Percentiles rank a stretch among this genome's conserved stretches.
phyloP scores from a whole-genome alignment of 2,113 vertebrate species.

The Rana temporaria region DNA sequence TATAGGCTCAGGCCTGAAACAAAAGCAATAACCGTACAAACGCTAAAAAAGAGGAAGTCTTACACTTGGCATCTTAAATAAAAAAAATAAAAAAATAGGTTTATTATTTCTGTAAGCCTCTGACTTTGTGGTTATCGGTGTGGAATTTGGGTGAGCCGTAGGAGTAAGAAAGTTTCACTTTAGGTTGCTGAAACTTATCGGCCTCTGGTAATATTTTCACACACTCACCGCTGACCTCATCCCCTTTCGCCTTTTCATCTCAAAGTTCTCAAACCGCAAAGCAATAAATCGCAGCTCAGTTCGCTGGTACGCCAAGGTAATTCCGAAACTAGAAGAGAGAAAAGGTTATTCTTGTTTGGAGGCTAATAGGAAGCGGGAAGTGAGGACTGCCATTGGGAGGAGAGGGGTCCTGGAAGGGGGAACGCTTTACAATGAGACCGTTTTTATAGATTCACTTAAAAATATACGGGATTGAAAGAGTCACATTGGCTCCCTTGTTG shows the following conservation, averaged over 20 bases:
- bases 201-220: neutral
- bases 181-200: neutral
- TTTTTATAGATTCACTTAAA: neutral
- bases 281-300: conserved; percentile 35
- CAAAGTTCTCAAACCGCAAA: conserved; percentile 18
- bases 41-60: no score
- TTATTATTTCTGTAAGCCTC: no score
- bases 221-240: conserved; percentile 8
- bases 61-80: no score
- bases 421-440: neutral
- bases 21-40: no score
- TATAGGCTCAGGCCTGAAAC: no score
- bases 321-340: neutral
- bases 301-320: conserved; percentile 11
- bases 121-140: no score
- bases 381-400: conserved; percentile 8
- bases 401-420: neutral
- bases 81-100: no score
- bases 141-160: no score
- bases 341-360: conserved; percentile 5
- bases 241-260: conserved; percentile 14
- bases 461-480: no score
- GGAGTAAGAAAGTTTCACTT: no score
- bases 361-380: conserved; percentile 9
- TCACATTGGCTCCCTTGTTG: no score